A percentile compares a stretch with the other conserved stretches of the same genome.
Conservation (phyloP, 2,113 vertebrate genomes). For the Apteryx owenii region DNA sequence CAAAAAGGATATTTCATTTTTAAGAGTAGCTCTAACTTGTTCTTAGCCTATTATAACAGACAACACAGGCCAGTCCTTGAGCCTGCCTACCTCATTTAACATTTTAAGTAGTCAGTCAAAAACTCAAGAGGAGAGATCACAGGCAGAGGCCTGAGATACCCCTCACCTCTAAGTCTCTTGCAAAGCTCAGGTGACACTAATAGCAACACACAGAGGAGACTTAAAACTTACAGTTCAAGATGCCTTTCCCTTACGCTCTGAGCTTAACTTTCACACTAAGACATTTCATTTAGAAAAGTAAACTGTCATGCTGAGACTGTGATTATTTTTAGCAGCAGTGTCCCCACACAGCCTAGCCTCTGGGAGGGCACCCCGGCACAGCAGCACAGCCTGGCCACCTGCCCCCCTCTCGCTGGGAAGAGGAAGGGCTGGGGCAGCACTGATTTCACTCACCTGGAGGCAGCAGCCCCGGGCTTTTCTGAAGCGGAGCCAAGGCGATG, state of each 20-base stretch:
- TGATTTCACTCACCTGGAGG: not conserved
- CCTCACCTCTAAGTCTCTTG: not conserved
- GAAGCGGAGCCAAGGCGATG: not conserved
- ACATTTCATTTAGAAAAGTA: not conserved
- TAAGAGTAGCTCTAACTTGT: not conserved
- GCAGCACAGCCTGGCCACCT: not conserved
- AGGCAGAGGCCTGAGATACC: not conserved
- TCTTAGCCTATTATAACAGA: not conserved
- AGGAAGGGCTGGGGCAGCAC: not conserved
- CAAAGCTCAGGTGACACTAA: not conserved
- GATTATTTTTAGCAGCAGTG: not conserved
- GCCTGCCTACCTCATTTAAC: not conserved
- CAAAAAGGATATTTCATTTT: not conserved
- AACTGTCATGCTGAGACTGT: fast-evolving
- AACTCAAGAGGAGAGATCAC: fast-evolving
- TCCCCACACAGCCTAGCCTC: not conserved
- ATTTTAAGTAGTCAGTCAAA: not conserved
- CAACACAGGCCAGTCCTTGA: not conserved
- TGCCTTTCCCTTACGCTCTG: fast-evolving
- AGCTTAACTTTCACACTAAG: not conserved
- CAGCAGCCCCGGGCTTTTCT: not conserved
- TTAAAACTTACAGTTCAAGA: not conserved
- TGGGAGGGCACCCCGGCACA: not conserved
- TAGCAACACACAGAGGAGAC: not conserved
- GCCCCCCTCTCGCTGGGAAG: not conserved